phyloP scores from a whole-genome alignment of 2,888 invertebrate genomes.

The Lumbricus terrestris region DNA sequence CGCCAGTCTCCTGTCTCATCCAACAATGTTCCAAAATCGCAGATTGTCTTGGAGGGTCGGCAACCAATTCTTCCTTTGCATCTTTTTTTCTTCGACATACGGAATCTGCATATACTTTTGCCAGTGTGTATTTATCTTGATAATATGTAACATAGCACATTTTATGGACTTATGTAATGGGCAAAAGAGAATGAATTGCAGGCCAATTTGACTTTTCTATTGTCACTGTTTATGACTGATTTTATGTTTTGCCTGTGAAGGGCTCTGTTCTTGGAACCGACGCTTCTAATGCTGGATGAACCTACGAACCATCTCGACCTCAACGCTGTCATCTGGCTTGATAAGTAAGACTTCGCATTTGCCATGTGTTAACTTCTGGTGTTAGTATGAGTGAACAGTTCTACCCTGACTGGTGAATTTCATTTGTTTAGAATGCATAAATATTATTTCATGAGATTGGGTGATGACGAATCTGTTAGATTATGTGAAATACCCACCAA shows the following conservation, averaged over 20 bases:
- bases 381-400: background rate
- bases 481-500: no score
- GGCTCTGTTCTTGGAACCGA: conserved; percentile 94
- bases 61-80: no score
- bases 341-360: conserved; percentile 74
- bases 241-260: conserved; percentile 42
- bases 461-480: background rate
- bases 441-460: background rate
- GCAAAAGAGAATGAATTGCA: background rate
- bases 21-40: no score
- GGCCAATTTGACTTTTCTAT: background rate
- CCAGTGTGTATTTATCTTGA: no score
- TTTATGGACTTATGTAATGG: no score
- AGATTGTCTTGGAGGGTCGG: no score
- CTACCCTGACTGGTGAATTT: background rate
- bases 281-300: conserved; percentile 93
- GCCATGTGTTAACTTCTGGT: background rate
- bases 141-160: no score
- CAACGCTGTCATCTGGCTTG: conserved; percentile 99
- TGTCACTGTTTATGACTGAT: background rate
- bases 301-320: conserved; percentile 98
- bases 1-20: no score
- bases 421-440: background rate
- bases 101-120: no score
- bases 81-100: no score